Evolutionary conservation across 2,113 vertebrate genomes (phyloP).

Genomic region (Rhea americana): DNA sequence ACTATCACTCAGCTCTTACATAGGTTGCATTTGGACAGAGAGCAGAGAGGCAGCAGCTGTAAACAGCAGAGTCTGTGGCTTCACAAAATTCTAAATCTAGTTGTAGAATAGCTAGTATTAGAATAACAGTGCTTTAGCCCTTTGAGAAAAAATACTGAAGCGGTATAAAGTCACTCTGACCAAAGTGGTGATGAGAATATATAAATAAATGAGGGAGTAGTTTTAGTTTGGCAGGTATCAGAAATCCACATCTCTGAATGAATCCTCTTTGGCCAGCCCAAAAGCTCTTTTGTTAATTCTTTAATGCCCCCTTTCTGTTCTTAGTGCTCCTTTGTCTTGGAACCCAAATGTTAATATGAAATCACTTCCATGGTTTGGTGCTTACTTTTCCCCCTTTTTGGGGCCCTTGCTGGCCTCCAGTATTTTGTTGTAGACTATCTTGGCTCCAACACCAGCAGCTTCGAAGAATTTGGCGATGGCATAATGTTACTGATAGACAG

Average conservation of each 20-base stretch:
- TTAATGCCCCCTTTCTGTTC: not conserved
- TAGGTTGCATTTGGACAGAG: not conserved
- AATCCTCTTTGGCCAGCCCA: not conserved
- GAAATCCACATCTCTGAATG: not conserved
- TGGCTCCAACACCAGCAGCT: not conserved
- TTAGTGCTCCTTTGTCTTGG: not conserved
- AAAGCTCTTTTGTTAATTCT: not conserved
- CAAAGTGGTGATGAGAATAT: not conserved
- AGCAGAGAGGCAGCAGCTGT: not conserved
- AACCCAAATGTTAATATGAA: not conserved
- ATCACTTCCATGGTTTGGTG: not conserved
- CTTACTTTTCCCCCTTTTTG: not conserved
- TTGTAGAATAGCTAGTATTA: not conserved
- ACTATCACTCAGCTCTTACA: not conserved
- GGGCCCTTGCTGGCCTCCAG: not conserved
- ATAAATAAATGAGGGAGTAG: not conserved
- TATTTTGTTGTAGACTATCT: constrained; percentile 12
- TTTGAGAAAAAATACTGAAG: not conserved
- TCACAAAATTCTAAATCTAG: not conserved
- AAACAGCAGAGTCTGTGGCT: not conserved
- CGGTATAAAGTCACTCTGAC: not conserved
- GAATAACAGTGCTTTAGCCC: not conserved
- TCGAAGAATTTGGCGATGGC: not conserved
- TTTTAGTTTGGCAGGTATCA: not conserved
- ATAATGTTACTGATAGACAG: not conserved